Evolutionary conservation across 2,888 invertebrate genomes (phyloP).

Genomic region (Monoplex corrugatus): DNA sequence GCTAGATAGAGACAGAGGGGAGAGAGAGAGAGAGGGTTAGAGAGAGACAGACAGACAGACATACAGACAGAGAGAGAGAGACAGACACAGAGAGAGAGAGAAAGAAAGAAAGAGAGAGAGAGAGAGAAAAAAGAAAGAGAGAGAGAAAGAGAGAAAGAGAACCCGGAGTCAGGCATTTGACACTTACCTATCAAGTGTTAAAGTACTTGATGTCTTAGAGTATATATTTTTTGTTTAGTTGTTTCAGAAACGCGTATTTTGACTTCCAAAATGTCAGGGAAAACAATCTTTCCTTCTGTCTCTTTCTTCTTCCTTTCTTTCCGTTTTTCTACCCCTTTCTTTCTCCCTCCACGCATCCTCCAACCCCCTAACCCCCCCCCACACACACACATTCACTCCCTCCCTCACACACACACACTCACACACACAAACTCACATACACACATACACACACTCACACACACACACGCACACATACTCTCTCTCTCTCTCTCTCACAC

Average conservation of each 20-base stretch:
- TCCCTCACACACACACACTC: too few relatives aligned
- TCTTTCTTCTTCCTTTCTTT: not conserved
- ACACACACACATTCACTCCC: not conserved
- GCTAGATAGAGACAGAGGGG: not conserved
- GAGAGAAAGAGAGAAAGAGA: not conserved
- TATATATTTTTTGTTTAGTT: too few relatives aligned
- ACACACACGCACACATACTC: too few relatives aligned
- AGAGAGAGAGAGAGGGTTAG: not conserved
- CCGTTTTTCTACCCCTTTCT: not conserved
- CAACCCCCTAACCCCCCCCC: too few relatives aligned
- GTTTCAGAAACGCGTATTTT: too few relatives aligned
- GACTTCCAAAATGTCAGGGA: too few relatives aligned
- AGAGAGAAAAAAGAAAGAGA: slow-evolving; percentile 13
- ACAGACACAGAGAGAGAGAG: not conserved
- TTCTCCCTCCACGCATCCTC: not conserved
- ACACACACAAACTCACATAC: too few relatives aligned
- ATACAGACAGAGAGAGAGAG: not conserved
- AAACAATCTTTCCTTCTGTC: not conserved
- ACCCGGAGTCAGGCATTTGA: not conserved
- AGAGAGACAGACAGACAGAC: not conserved
- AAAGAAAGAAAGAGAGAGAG: slow-evolving; percentile 25
- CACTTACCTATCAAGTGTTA: too few relatives aligned
- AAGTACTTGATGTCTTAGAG: too few relatives aligned
- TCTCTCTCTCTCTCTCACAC: too few relatives aligned
- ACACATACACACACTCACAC: too few relatives aligned